Percentiles rank a stretch among this genome's conserved stretches.
These are phyloP conservation scores for Sebastes reedi DNA, from an alignment of 2,797 vertebrate genomes.

Conservation along the genomic window DNA sequence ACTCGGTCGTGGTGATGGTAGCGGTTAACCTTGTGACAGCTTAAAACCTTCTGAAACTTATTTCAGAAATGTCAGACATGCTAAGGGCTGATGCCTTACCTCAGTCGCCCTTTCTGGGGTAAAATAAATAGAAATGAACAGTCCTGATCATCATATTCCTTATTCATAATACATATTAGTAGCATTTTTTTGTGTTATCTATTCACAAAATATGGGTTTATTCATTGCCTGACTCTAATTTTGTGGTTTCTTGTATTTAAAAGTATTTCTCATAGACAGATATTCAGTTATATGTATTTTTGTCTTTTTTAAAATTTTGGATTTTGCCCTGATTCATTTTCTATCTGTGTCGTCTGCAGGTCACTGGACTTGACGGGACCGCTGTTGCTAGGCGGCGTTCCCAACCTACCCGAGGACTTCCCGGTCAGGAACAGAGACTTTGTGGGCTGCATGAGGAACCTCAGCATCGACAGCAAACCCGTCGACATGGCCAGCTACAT, in stretches of 20 bases:
- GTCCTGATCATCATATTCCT: background rate
- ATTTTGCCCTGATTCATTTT: background rate
- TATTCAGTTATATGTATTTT: background rate
- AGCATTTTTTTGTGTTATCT: background rate
- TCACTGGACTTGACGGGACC: slow-evolving; percentile 98
- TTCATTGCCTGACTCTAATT: background rate
- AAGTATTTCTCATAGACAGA: background rate
- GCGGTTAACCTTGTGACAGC: slow-evolving; percentile 26
- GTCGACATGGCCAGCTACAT: slow-evolving; percentile 96
- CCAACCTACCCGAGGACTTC: slow-evolving; percentile 96
- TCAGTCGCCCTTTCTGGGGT: background rate
- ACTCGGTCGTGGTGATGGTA: slow-evolving; percentile 7
- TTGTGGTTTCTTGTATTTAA: background rate
- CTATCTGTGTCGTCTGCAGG: slow-evolving; percentile 68
- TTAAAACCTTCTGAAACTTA: slow-evolving; percentile 9
- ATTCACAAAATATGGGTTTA: background rate
- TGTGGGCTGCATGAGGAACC: slow-evolving; percentile 95
- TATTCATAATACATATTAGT: accelerated
- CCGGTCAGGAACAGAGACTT: slow-evolving; percentile 95
- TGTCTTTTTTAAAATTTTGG: background rate
- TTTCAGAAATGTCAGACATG: slow-evolving; percentile 4
- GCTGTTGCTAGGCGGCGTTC: slow-evolving; percentile 93
- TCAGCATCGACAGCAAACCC: slow-evolving; percentile 90
- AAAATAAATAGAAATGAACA: background rate
- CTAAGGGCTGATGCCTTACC: background rate